Evolutionary conservation across 2,113 vertebrate species (phyloP), one percentile per base, ranked within the genome.

Genomic region (Poeciliopsis prolifica): DNA sequence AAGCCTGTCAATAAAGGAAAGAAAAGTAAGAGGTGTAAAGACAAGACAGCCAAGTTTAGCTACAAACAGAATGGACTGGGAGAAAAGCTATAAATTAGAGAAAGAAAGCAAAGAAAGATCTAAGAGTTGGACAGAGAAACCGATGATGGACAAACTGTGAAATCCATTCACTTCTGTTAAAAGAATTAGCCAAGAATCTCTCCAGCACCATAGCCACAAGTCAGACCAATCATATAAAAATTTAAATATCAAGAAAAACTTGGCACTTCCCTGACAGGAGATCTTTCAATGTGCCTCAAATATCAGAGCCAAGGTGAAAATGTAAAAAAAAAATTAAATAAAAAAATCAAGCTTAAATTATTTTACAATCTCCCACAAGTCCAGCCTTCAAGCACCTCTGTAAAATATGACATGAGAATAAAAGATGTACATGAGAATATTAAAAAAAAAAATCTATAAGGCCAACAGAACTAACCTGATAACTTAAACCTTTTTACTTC

Each of bases 281-380:
- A 40, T 63, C 44, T 29, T 11, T 63, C 42, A 54, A 54, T 58
- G 74, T 30, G 66, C 60, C 83, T 68, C 75, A 63, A 69, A 68
- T 68, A 54, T 65, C 44, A 54, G 40, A 30, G 54, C 75, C 69
- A 70, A 12, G 70, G 72, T 86, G 58, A 66, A 69, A 75, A 26
- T 68, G 48, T 74, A 80, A 87, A 40, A 51, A 72, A 62, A 78
- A 83, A 31, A 30, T 29, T 2, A 29, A 80, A 28, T 28, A 87
- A 42, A 54, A 72, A 62, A 78, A 83, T n/a, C 14, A 9, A 31
- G 61, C 83, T 72, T 74, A 76, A 48, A 83, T 74, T 78, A 81
- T 79, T 77, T 63, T 76, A 64, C 72, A 68, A 61, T 64, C 75
- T 77, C 72, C 30, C 1, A 35, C 19, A 78, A 75, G 75, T 84